Evolutionary conservation across 2,888 invertebrate genomes (phyloP), one percentile per base, ranked within the genome.

Genomic region (Thera britannica): DNA sequence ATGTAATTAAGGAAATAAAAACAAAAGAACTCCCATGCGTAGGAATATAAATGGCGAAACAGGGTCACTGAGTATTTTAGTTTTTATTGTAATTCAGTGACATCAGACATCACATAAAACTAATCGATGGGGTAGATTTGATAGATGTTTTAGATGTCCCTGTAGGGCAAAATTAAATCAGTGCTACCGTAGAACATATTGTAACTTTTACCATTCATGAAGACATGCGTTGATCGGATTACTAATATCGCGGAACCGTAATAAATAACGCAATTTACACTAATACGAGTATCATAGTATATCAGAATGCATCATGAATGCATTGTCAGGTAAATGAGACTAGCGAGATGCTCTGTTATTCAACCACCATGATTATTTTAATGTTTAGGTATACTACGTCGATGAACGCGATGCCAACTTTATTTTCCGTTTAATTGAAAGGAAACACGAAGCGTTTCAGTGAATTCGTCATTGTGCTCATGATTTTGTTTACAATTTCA

Each of bases 391-490:
- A 83, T 84, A 80, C 84, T 84, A 85, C 85, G 85, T 83, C 83
- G 87, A 78, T 79, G 78, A 80, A 83, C 79, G 79, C 81, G 79
- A 83, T 87, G 89, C 87, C 87, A 88, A 88, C 83, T 84, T 86
- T 87, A 87, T 87, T 87, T 89, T 87, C 85, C 84, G 82, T 87
- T 87, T 88, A 86, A 88, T 86, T 87, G 85, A 88, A 62, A 62
- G 55, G 55, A 62, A 88, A 87, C 86, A 86, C 84, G 87, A 84
- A 83, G 83, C 84, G 80, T 86, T 87, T 88, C 86, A 83, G 84
- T 74, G 88, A 83, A 87, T 84, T 82, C 80, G 82, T 88, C 87
- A 86, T 82, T 83, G 82, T 83, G 80, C 78, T 70, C 76, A 79
- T 72, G 79, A 83, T 80, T 81, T 76, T 83, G 86, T 86, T 85